Evolutionary conservation across 2,888 invertebrate species (phyloP).

Genomic region (Gordius sp.): DNA sequence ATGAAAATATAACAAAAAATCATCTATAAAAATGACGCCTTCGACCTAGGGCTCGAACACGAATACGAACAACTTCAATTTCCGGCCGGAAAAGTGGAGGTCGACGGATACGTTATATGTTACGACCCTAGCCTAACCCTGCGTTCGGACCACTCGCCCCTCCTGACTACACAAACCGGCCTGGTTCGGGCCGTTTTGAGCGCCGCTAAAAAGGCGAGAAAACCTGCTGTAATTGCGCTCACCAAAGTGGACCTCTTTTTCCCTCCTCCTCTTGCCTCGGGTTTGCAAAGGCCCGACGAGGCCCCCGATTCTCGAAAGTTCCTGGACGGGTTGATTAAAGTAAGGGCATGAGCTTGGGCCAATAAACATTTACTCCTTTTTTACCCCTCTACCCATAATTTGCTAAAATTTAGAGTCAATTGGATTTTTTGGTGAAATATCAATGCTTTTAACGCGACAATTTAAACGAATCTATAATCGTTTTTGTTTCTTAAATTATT

Average conservation of each 20-base stretch:
- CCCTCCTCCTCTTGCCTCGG: too few species aligned
- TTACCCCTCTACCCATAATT: too few species aligned
- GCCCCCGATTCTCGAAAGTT: too few species aligned
- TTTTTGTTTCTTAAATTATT: too few species aligned
- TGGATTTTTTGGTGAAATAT: too few species aligned
- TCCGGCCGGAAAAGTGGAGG: slow-evolving; percentile 54
- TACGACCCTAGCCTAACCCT: slow-evolving; percentile 71
- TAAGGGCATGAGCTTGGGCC: too few species aligned
- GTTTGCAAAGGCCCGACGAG: too few species aligned
- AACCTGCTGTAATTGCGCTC: neutral
- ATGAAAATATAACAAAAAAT: neutral
- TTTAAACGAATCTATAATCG: too few species aligned
- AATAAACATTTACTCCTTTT: too few species aligned
- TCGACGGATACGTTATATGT: slow-evolving; percentile 79
- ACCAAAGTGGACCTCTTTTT: slow-evolving; percentile 1
- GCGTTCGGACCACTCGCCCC: slow-evolving; percentile 13
- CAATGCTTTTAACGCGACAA: too few species aligned
- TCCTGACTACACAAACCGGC: neutral
- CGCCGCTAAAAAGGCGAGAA: neutral
- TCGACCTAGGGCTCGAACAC: slow-evolving; percentile 54
- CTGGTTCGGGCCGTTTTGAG: neutral
- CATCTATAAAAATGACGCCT: neutral
- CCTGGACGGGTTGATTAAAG: too few species aligned
- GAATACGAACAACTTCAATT: slow-evolving; percentile 71
- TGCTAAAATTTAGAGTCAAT: too few species aligned